Evolutionary conservation across 2,113 vertebrate species (phyloP), one percentile per base, ranked within the genome.

Genomic region (Lophotis ruficrista): DNA sequence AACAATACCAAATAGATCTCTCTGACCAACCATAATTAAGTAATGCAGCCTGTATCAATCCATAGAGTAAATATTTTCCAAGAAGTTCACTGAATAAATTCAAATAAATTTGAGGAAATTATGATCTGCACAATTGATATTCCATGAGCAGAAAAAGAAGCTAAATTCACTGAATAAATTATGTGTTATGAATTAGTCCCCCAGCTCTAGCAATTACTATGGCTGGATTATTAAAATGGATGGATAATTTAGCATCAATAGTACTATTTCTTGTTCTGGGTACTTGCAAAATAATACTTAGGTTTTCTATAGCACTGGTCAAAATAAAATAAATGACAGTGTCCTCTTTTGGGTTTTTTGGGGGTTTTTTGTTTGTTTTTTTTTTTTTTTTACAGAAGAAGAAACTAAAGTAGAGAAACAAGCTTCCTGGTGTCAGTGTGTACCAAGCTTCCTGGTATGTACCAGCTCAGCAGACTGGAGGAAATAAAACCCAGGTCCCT

Each of bases 11-110:
- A 90, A 95, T 65, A 85, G 87, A 87, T 90, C 58, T 65, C 83
- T 92, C 95, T 94, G 96, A 85, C 96, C 87, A 96, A 79, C 84
- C 69, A 73, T 95, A 96, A 96, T 96, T 96, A 96, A 94, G 76
- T 94, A 94, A 96, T 91, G 83, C 57, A 81, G 84, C 60, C 83
- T 96, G 89, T 96, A 96, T 96, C 94, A 95, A 94, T 93, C 90
- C 85, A 93, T 70, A 94, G 78, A 96, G 90, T 91, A 94, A 96
- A 96, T 91, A 96, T 97, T 95, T 96, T 92, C 94, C 69, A 96
- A 96, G 82, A 93, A 96, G 83, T 87, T 93, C 86, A 84, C 77
- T 82, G 61, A 89, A 71, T 69, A 96, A 92, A 90, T 94, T 94
- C 79, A 94, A 93, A 96, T 90, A 95, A 87, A 97, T 90, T 93